Base-by-base conservation (phyloP, 2,888 invertebrate genomes). In the Molorchus minor region DNA sequence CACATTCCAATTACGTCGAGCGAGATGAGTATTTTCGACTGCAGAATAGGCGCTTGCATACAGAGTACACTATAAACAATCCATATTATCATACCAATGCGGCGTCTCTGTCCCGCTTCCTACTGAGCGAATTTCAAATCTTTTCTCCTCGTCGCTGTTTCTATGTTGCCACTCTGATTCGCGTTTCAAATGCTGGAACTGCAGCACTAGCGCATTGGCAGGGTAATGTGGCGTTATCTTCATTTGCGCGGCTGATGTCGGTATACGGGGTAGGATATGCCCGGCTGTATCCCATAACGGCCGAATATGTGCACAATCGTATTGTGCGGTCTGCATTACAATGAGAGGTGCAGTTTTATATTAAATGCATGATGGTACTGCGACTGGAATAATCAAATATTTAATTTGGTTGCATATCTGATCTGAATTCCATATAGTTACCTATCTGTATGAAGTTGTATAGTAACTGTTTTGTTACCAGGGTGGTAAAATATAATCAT, bases 201-300 rank as follows among this genome's bases (percentile, higher is more conserved):
- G 70, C 72, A 68, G 71, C 72, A 69, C 65, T 64, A 64, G 69
- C 70, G 72, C 71, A 72, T 72, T 71, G 69, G 65, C 67, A 63
- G 67, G 64, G 70, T 71, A 75, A 74, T 75, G 75, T 69, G 68
- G 71, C 77, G 77, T 79, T 79, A 79, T 79, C 78, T 78, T 75
- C 77, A 77, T 77, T 77, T 77, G 75, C 73, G 67, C 74, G 72
- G 73, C 71, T 74, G 69, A 68, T 73, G 74, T 67, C 65, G 65
- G 71, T 73, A 73, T 73, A 71, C 61, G 61, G 69, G 72, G 68
- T 65, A 64, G 71, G 65, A 68, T 49, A 49, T 35, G 49, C 49
- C 15, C 21, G 21, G 49, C 68, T 63, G 67, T 43, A 65, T 64
- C 65, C 71, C 69, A 67, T 70, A 70, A 72, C 56, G 58, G 60